Percentiles rank a stretch among this genome's conserved stretches.
phyloP scores from a whole-genome alignment of 2,113 vertebrate genomes.

The Sakesphorus luctuosus region DNA sequence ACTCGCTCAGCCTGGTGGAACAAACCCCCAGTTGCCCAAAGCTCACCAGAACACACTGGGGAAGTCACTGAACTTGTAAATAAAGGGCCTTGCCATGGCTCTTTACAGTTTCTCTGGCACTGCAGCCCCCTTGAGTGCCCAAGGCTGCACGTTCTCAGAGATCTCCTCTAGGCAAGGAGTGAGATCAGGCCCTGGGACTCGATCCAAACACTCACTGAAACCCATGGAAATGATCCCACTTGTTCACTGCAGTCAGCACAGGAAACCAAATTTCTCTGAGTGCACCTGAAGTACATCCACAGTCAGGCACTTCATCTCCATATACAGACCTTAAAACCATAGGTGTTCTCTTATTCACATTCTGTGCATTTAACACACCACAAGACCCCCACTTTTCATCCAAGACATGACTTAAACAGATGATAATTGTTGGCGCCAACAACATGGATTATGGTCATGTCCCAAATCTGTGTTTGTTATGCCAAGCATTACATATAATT shows the following conservation, averaged over 20 bases:
- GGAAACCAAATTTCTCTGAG: not conserved
- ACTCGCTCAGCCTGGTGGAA: not conserved
- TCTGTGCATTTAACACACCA: not conserved
- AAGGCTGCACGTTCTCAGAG: constrained; percentile 7
- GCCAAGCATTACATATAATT: constrained; percentile 49
- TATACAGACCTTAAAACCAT: not conserved
- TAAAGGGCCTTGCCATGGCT: not conserved
- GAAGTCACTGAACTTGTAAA: not conserved
- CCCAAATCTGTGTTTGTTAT: not conserved
- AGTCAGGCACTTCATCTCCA: not conserved
- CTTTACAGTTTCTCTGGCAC: not conserved
- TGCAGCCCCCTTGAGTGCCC: not conserved
- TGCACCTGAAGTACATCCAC: constrained; percentile 6
- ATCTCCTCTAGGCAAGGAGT: not conserved
- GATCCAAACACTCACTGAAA: constrained; percentile 2
- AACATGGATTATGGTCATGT: not conserved
- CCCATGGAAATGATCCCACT: not conserved
- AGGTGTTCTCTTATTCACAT: not conserved
- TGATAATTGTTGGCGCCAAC: constrained; percentile 31
- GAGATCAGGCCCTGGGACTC: not conserved
- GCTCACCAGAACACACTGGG: not conserved
- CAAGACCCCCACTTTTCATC: not conserved
- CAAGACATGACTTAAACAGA: constrained; percentile 38
- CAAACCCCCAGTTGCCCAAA: not conserved
- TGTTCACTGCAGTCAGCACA: not conserved